Evolutionary conservation across 2,797 vertebrate species (phyloP).

Genomic region (Eulemur coronatus): DNA sequence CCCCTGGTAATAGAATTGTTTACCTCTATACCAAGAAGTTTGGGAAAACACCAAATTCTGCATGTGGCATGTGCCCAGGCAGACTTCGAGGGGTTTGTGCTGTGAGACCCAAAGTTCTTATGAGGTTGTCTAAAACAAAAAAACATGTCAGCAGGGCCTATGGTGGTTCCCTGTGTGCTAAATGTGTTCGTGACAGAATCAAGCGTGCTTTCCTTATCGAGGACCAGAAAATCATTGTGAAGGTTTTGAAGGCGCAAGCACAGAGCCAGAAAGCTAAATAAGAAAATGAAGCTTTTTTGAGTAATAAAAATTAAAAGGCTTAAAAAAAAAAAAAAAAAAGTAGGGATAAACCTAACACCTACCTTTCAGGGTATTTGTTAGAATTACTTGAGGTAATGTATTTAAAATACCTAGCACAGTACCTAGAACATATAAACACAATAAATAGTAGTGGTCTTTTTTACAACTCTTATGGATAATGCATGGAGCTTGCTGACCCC

Average conservation of each 20-base stretch:
- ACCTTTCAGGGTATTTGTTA: neutral
- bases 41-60: too few species aligned
- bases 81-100: too few species aligned
- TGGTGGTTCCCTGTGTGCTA: too few species aligned
- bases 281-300: conserved; percentile 77
- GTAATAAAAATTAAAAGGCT: conserved; percentile 57
- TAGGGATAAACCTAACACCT: neutral
- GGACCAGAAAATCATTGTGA: conserved; percentile 99
- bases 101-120: too few species aligned
- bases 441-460: neutral
- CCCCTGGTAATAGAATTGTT: too few species aligned
- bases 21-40: too few species aligned
- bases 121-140: too few species aligned
- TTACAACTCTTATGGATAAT: neutral
- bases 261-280: conserved; percentile 99
- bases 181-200: conserved; percentile 87
- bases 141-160: too few species aligned
- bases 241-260: conserved; percentile 99
- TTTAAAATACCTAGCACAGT: neutral
- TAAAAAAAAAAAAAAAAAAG: neutral
- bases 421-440: neutral
- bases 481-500: neutral
- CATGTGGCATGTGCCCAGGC: too few species aligned
- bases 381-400: neutral
- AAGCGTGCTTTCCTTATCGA: conserved; percentile 99